Evolutionary conservation across 2,113 vertebrate species (phyloP).

Genomic region (Nymphicus hollandicus): DNA sequence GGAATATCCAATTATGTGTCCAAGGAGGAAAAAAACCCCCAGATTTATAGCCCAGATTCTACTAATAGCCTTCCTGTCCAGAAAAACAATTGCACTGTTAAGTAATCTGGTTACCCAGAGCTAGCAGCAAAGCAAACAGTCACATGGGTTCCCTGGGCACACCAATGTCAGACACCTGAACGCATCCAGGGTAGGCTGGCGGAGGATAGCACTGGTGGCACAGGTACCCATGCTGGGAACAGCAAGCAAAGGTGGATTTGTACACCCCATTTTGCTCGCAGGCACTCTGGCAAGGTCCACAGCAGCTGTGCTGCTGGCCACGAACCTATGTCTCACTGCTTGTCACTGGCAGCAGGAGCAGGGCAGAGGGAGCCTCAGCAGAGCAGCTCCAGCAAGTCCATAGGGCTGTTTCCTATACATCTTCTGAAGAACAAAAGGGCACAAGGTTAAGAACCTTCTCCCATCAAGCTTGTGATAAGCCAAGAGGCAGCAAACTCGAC

Average conservation of each 20-base stretch:
- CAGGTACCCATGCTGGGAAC: neutral
- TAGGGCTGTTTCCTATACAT: neutral
- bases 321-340: accelerated
- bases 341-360: neutral
- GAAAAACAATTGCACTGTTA: neutral
- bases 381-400: neutral
- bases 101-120: neutral
- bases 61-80: neutral
- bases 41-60: neutral
- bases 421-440: neutral
- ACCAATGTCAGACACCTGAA: accelerated
- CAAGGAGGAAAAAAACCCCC: neutral
- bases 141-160: accelerated
- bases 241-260: neutral
- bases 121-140: neutral
- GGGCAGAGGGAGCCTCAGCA: neutral
- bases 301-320: accelerated
- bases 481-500: neutral
- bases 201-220: neutral
- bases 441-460: neutral
- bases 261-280: neutral
- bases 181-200: neutral
- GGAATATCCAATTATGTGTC: neutral
- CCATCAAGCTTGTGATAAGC: neutral
- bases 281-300: accelerated